phyloP scores from a whole-genome alignment of 2,113 vertebrate genomes.

The Chaetodon auriga region DNA sequence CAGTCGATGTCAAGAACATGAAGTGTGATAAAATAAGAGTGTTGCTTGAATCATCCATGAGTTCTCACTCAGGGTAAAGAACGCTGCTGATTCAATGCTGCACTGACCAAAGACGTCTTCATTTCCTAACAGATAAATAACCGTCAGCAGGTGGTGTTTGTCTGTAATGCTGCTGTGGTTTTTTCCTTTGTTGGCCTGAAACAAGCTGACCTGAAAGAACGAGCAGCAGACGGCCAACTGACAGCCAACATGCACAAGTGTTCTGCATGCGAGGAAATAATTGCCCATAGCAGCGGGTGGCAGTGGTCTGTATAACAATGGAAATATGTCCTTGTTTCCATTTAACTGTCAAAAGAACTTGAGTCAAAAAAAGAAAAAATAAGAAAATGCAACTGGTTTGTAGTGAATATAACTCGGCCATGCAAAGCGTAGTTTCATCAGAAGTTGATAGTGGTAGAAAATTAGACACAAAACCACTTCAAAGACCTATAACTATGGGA shows the following conservation, averaged over 20 bases:
- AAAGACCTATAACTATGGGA: no score
- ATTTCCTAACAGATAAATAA: not conserved
- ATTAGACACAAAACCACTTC: no score
- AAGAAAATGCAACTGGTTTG: no score
- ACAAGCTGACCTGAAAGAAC: not conserved
- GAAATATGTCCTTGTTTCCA: no score
- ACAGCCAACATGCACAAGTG: not conserved
- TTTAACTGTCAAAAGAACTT: no score
- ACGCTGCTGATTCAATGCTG: not conserved
- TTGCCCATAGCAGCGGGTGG: no score
- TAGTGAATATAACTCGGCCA: no score
- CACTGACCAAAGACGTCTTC: slow-evolving; percentile 11
- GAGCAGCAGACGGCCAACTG: slow-evolving; percentile 14
- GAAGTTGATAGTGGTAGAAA: no score
- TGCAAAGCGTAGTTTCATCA: no score
- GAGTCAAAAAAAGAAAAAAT: no score
- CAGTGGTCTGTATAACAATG: no score
- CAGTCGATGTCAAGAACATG: slow-evolving; percentile 13
- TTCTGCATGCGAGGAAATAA: not conserved
- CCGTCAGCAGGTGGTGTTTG: not conserved
- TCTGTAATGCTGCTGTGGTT: not conserved
- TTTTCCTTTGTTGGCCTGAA: not conserved
- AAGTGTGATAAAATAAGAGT: slow-evolving; percentile 31
- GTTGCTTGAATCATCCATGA: slow-evolving; percentile 23
- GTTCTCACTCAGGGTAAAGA: not conserved